A percentile compares a stretch with the other conserved stretches of the same genome.
phyloP scores from a whole-genome alignment of 2,888 invertebrate genomes.

The Uropetala carovei region DNA sequence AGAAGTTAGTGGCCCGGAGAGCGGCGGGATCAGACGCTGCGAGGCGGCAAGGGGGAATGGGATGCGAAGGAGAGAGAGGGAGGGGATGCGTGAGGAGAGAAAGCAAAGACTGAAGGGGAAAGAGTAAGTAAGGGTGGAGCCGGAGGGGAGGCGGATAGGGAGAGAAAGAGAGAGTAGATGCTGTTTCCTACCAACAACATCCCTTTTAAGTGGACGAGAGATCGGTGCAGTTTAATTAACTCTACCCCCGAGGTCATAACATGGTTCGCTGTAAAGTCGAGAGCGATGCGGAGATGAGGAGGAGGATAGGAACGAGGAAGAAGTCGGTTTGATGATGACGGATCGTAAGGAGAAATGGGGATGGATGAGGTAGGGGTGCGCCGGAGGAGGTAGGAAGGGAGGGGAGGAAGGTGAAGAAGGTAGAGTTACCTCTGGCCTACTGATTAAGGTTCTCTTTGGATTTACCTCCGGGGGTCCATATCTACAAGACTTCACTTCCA shows the following conservation, averaged over 20 bases:
- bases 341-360: not conserved
- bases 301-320: not conserved
- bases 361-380: not conserved
- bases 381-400: not conserved
- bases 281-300: not conserved
- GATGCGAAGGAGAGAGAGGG: too few species aligned
- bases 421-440: not conserved
- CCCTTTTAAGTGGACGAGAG: slow-evolving; percentile 46
- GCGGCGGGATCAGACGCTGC: slow-evolving; percentile 52
- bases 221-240: slow-evolving; percentile 63
- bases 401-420: not conserved
- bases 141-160: not conserved
- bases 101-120: not conserved
- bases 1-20: slow-evolving; percentile 53
- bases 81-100: too few species aligned
- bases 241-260: slow-evolving; percentile 23
- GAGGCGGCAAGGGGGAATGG: not conserved
- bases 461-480: slow-evolving; percentile 6
- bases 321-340: slow-evolving; percentile 18
- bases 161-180: slow-evolving; percentile 14
- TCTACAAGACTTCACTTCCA: slow-evolving; percentile 7
- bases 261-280: not conserved
- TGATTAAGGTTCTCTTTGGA: slow-evolving; percentile 16
- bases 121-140: not conserved
- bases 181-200: slow-evolving; percentile 53